Base-by-base conservation (phyloP, 1,140 invertebrate species). In the Cotesia vestalis region DNA sequence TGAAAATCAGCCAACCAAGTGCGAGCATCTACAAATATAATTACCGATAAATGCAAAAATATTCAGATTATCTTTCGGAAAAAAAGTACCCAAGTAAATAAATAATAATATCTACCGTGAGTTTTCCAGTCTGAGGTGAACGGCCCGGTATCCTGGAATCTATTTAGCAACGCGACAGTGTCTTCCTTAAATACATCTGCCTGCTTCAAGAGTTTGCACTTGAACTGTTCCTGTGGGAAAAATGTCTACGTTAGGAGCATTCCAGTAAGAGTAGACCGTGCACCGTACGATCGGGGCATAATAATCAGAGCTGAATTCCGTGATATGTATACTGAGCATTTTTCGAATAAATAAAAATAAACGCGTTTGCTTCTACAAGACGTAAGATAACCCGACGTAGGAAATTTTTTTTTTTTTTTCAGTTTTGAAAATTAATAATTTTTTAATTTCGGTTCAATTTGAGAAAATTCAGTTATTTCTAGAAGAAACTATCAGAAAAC, bases 121-220 rank as follows among this genome's bases (percentile, higher is more conserved):
- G 89, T 86, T 71, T 82, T 85, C 75, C 91, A 85, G 17, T 89
- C 88, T n/a, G 90, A 88, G 27, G 88, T 87, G 79, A 90, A 89
- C 1, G 92, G 92, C 4, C 90, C 91, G 59, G 85, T 88, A 55
- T 85, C 87, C 61, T 90, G 84, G 81, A 94, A 94, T 69, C 90
- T 90, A 59, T 90, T 88, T 59, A 92, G 77, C 72, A 94, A 85
- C 2, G 86, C 83, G 73, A 83, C 83, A 6, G 91, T 89, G 57
- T 90, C 89, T 79, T 90, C 89, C 84, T 91, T 90, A 72, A 93
- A 90, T 81, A 86, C 84, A 74, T 91, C 89, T 3, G 91, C 89
- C 79, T 92, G 89, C 72, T 89, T 87, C 17, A 94, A 78, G 4
- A 94, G 84, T 75, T 90, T 88, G 46, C 88, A 87, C 84, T 92